Base-by-base conservation (phyloP, 2,888 invertebrate genomes). In the Clitarchus hookeri region DNA sequence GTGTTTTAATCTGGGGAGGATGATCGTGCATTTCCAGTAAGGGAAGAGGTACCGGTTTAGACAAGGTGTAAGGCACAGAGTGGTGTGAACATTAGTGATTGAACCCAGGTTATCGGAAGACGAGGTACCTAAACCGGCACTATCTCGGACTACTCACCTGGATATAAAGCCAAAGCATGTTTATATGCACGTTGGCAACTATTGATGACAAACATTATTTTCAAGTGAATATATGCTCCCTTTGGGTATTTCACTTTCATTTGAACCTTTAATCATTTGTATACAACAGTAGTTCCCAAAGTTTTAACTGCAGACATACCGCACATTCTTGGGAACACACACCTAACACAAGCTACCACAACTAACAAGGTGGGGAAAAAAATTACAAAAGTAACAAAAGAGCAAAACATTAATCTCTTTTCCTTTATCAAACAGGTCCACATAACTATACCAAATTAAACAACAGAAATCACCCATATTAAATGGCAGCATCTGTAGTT, bases 1-100 rank as follows among this genome's bases (percentile, higher is more conserved):
- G 65, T 65, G n/a, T 23, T 65, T n/a, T 11, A 65, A 65, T 9
- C 65, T n/a, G 65, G n/a, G 65, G 65, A 65, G 65, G 65, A 23
- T 65, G 65, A 11, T n/a, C 2, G n/a, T 65, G 65, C n/a, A 65
- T 65, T 65, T 65, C 65, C 23, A 65, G 19, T n/a, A 65, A 16
- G 65, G 65, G 65, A 65, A 65, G 65, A 65, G 65, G 65, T 65
- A 65, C 65, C n/a, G n/a, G 65, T 65, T 65, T 65, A 23, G 65
- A 65, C 65, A 11, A 65, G 65, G 65, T 65, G 48, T 65, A 65
- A 65, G 65, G 65, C 65, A 65, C 65, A 65, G 65, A 65, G 65
- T 65, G 65, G 65, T 65, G 65, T 65, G 65, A 65, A 65, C 65
- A 65, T 65, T 65, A 65, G 8, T 65, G 65, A 11, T 65, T 65